Evolutionary conservation across 1,140 invertebrate species (phyloP), one percentile per base, ranked within the genome.

Genomic region (Leptonema lineaticorne): DNA sequence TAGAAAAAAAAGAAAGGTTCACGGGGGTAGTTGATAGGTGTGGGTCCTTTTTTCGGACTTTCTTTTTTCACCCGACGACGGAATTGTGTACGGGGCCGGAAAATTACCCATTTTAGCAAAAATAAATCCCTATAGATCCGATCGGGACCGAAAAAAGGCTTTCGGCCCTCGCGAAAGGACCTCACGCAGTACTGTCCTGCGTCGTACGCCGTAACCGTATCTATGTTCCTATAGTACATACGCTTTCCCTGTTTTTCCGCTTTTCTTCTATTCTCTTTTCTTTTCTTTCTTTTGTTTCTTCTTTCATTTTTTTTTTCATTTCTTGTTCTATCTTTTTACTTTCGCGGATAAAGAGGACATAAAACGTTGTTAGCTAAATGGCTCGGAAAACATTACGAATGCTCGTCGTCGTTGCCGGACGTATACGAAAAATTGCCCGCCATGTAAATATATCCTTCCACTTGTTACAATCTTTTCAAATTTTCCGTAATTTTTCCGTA

Each of bases 41-140:
- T n/a, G n/a, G n/a, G n/a, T n/a, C n/a, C n/a, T n/a, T n/a, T n/a
- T n/a, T 14, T 7, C n/a, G 57, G 57, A 33, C 9, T 37, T 46
- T 46, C 58, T 62, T 66, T 67, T 67, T 70, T 50, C 69, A 56
- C 58, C 37, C 63, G 48, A 67, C 63, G 64, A 70, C 63, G 65
- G 58, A 66, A 68, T 71, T 71, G 69, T 64, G 66, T 68, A 71
- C 37, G 60, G 53, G 65, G 59, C 29, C 62, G 66, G 63, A 68
- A 71, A 71, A 68, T 71, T 68, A 68, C 59, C 66, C 65, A 64
- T 68, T 71, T 71, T 71, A 65, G 69, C 48, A 58, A 71, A 67
- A 71, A 71, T 71, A 64, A 71, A 71, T 71, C 66, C 60, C 48
- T 56, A 67, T 29, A 64, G 69, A 68, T 71, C 56, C 59, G 62